phyloP scores from a whole-genome alignment of 2,113 vertebrate genomes.

The Pandion haliaetus region DNA sequence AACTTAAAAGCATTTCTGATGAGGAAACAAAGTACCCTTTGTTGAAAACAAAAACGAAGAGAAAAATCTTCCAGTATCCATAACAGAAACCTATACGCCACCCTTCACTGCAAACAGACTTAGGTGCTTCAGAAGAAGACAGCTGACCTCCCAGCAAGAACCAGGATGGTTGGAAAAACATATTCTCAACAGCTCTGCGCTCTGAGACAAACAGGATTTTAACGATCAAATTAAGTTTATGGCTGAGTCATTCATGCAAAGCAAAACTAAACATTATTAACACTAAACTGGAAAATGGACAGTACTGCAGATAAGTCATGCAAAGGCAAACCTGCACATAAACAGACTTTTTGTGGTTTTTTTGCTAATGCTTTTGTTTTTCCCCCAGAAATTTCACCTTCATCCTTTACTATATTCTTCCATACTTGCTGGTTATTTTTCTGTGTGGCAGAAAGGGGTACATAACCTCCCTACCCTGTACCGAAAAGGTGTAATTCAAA shows the following conservation, averaged over 20 bases:
- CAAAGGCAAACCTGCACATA: background rate
- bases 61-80: constrained; percentile 36
- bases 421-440: background rate
- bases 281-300: background rate
- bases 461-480: background rate
- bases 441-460: background rate
- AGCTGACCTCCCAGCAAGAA: constrained; percentile 32
- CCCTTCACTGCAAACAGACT: background rate
- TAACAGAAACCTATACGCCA: background rate
- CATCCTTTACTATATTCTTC: background rate
- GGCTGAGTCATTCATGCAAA: constrained; percentile 12
- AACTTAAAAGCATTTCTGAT: constrained; percentile 52
- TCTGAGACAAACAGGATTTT: background rate
- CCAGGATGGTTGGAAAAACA: constrained; percentile 8
- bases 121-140: constrained; percentile 18
- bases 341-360: background rate
- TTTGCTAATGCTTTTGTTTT: background rate
- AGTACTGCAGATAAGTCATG: background rate
- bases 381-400: background rate
- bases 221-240: constrained; percentile 6
- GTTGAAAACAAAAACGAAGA: constrained; percentile 31
- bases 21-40: constrained; percentile 54
- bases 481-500: background rate
- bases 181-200: constrained; percentile 8
- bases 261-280: constrained; percentile 17